Percentiles rank a stretch among this genome's conserved stretches.
phyloP scores from a whole-genome alignment of 2,113 vertebrate species.

The Arenaria interpres region DNA sequence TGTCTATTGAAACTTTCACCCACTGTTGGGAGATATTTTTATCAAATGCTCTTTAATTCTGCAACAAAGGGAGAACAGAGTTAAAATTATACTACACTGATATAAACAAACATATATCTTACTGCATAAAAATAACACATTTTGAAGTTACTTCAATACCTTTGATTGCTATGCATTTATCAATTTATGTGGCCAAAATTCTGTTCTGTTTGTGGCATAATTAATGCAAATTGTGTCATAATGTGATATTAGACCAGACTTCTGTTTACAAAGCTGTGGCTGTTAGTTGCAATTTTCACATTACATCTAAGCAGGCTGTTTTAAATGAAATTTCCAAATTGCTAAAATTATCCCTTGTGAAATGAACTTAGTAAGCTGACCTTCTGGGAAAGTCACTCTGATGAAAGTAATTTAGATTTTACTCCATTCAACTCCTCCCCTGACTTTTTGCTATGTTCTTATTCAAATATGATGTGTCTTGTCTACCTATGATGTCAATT shows the following conservation, averaged over 20 bases:
- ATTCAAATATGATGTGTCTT: background rate
- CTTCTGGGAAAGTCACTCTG: background rate
- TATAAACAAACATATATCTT: background rate
- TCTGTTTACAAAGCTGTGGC: background rate
- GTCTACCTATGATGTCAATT: background rate
- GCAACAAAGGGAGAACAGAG: background rate
- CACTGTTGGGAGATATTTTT: background rate
- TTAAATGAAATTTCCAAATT: constrained; percentile 1
- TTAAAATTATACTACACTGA: background rate
- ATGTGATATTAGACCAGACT: background rate
- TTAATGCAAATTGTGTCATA: background rate
- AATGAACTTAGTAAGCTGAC: background rate
- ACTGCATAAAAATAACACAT: background rate
- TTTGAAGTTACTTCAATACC: background rate
- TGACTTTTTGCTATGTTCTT: background rate
- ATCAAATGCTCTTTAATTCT: background rate
- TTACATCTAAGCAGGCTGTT: background rate
- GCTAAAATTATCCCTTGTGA: background rate
- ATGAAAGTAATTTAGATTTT: background rate
- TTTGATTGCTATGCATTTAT: background rate
- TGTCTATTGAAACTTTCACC: background rate
- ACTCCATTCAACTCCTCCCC: background rate
- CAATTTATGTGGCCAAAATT: background rate
- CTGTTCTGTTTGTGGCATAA: background rate
- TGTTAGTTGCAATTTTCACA: background rate